These are phyloP conservation scores for Amiota minor DNA, from an alignment of 2,888 invertebrate genomes.

Conservation along the genomic window DNA sequence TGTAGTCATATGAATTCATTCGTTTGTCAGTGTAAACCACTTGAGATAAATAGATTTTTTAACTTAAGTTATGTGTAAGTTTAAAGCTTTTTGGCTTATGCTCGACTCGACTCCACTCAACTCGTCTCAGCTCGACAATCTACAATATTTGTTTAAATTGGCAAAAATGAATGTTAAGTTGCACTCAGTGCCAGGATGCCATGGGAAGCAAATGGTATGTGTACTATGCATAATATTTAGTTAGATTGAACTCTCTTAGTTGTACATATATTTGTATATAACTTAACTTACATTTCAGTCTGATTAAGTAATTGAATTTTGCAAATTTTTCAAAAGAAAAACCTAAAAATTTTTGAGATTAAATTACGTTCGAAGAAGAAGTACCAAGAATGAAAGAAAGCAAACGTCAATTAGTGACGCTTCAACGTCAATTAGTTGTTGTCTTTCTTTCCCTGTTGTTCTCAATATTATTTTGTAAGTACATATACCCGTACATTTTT, in stretches of 20 bases:
- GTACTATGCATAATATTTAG: background rate
- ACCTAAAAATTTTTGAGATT: constrained; percentile 7
- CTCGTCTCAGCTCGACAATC: background rate
- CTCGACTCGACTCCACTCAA: no score
- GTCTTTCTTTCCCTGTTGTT: background rate
- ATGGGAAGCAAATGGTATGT: constrained; percentile 30
- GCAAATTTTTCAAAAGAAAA: constrained; percentile 10
- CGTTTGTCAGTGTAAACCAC: constrained; percentile 50
- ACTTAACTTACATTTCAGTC: constrained; percentile 42
- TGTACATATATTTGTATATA: constrained; percentile 24
- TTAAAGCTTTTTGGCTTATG: constrained; percentile 1
- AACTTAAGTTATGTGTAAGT: constrained; percentile 44
- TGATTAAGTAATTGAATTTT: constrained; percentile 66
- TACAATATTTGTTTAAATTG: constrained; percentile 3
- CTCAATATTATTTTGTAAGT: background rate
- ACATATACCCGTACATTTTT: background rate
- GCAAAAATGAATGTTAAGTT: background rate
- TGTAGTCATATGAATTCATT: no score
- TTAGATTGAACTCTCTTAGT: no score
- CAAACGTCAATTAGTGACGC: constrained; percentile 14
- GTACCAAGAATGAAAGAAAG: background rate
- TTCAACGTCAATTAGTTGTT: constrained; percentile 23
- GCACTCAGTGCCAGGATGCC: constrained; percentile 17
- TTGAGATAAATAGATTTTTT: constrained; percentile 57
- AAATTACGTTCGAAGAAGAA: constrained; percentile 4